phyloP scores from a whole-genome alignment of 2,113 vertebrate species.

The Peucedramus taeniatus region DNA sequence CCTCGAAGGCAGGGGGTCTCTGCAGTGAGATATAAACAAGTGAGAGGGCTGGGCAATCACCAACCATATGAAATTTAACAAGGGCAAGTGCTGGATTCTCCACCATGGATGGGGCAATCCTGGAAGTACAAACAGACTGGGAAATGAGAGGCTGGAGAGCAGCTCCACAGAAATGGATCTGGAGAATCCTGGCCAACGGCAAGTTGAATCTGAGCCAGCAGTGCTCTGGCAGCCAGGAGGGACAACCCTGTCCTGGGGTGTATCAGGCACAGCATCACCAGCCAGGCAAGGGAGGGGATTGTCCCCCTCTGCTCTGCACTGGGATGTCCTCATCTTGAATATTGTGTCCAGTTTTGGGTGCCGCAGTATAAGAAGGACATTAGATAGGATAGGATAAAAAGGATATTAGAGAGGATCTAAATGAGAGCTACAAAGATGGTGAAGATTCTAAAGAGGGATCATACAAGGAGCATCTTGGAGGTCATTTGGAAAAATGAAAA shows the following conservation, averaged over 20 bases:
- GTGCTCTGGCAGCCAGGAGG: background rate
- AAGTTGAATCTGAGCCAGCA: background rate
- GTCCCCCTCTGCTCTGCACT: background rate
- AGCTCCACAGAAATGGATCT: background rate
- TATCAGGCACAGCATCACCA: background rate
- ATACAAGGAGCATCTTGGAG: background rate
- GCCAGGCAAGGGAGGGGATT: background rate
- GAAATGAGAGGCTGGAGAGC: background rate
- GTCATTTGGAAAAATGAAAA: background rate
- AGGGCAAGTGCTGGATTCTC: background rate
- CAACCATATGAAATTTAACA: background rate
- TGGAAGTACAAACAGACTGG: background rate
- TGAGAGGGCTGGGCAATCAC: background rate
- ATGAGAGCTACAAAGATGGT: background rate
- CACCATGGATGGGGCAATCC: background rate
- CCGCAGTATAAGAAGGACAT: background rate
- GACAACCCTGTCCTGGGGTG: accelerated
- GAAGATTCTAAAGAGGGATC: background rate
- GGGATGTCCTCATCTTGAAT: background rate
- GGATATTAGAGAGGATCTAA: background rate
- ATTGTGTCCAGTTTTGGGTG: background rate
- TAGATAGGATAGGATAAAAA: background rate
- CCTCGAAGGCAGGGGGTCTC: background rate
- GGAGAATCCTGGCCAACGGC: accelerated
- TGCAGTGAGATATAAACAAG: background rate